phyloP scores from a whole-genome alignment of 2,888 invertebrate genomes.

The Lordiphosa andalusiaca region DNA sequence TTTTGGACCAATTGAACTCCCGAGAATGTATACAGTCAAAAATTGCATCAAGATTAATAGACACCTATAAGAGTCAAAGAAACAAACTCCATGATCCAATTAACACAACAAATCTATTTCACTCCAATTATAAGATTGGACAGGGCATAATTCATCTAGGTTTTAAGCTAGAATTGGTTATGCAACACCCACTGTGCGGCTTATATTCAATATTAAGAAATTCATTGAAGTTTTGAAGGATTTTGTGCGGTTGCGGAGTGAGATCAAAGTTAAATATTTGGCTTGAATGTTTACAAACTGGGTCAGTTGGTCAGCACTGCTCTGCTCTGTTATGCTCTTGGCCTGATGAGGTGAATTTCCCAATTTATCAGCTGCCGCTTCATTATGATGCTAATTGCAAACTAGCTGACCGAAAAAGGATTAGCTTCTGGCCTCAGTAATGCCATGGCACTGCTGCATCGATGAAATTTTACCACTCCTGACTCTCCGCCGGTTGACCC shows the following conservation, averaged over 20 bases:
- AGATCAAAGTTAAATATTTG: conserved; percentile 60
- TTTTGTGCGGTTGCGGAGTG: conserved; percentile 24
- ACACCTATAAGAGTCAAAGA: too few species aligned
- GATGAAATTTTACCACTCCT: conserved; percentile 8
- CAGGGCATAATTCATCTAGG: too few species aligned
- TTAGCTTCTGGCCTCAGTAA: conserved; percentile 39
- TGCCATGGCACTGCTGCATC: conserved; percentile 4
- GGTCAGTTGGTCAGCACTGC: conserved; percentile 51
- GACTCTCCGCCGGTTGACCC: conserved; percentile 34
- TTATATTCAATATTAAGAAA: neutral
- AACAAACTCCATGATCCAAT: too few species aligned
- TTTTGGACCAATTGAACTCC: too few species aligned
- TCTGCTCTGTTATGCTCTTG: conserved; percentile 18
- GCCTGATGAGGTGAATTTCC: conserved; percentile 44
- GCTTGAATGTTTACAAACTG: conserved; percentile 36
- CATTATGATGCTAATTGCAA: conserved; percentile 63
- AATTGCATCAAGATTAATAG: too few species aligned
- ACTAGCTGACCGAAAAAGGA: conserved; percentile 34
- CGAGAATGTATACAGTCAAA: too few species aligned
- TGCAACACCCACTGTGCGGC: conserved; percentile 1
- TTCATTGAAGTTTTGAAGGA: conserved; percentile 10
- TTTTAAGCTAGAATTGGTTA: too few species aligned
- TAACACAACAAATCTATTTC: too few species aligned
- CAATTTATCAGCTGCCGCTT: conserved; percentile 58
- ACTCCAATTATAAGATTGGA: too few species aligned